phyloP scores from a whole-genome alignment of 1,140 invertebrate genomes.

The Nephotettix cincticeps region DNA sequence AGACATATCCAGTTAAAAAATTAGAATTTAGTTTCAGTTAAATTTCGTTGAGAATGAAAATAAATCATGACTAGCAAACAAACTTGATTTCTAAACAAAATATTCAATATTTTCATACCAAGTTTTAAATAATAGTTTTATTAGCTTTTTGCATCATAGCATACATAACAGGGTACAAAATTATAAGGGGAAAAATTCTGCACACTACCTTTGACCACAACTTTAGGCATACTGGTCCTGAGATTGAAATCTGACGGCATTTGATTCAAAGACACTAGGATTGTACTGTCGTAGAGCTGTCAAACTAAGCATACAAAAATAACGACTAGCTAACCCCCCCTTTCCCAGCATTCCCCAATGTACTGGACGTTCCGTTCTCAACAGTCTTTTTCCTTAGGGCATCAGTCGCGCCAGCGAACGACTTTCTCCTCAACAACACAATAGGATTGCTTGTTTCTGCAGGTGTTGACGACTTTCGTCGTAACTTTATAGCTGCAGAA shows the following conservation, averaged over 20 bases:
- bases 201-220: no score
- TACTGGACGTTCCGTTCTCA: slow-evolving; percentile 2
- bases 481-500: not conserved
- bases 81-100: no score
- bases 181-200: no score
- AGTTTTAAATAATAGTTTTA: no score
- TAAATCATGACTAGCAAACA: no score
- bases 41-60: no score
- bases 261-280: not conserved
- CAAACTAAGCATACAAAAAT: slow-evolving; percentile 1
- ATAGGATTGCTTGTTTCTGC: not conserved
- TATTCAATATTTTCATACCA: no score
- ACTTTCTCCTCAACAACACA: slow-evolving; percentile 13
- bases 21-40: no score
- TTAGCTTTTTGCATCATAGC: no score
- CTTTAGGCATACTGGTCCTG: no score
- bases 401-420: slow-evolving; percentile 15
- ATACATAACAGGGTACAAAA: no score
- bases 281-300: not conserved
- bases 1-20: no score
- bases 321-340: slow-evolving; percentile 11
- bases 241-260: not conserved
- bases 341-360: not conserved
- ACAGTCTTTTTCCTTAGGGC: slow-evolving; percentile 3
- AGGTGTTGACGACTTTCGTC: slow-evolving; percentile 11